Evolutionary conservation across 2,113 vertebrate species (phyloP).

Genomic region (Candoia aspera): DNA sequence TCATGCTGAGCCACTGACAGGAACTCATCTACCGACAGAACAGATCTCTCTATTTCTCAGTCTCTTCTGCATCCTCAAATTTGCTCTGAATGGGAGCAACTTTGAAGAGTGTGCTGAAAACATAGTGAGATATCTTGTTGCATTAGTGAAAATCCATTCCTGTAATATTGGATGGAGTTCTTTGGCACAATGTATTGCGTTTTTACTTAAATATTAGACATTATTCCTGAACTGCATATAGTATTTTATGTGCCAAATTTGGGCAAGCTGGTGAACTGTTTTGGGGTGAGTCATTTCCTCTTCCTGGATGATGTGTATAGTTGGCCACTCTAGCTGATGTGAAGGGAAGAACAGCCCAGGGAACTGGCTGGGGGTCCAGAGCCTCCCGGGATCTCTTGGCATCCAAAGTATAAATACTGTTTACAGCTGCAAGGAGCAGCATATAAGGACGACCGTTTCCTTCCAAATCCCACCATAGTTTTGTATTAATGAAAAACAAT

Average conservation of each 20-base stretch:
- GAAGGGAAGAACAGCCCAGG: not conserved
- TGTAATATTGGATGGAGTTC: not conserved
- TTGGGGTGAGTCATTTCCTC: not conserved
- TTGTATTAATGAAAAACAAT: not conserved
- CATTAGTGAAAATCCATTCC: not conserved
- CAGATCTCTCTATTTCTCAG: not conserved
- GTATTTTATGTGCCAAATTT: not conserved
- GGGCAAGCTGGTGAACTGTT: not conserved
- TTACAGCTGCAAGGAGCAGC: not conserved
- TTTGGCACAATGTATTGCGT: not conserved
- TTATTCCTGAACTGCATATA: not conserved
- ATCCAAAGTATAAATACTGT: not conserved
- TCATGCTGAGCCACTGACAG: not conserved
- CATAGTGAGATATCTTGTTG: not conserved
- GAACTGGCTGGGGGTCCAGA: not conserved
- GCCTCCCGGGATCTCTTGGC: not conserved
- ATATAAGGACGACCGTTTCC: not conserved
- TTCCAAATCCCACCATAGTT: not conserved
- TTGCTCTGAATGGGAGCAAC: not conserved
- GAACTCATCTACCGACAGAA: not conserved
- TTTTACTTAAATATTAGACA: not conserved
- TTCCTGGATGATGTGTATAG: not conserved
- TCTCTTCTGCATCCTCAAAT: not conserved
- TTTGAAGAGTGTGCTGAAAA: not conserved
- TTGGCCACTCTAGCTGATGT: not conserved